These are phyloP conservation scores for Coregonus suidteri DNA, from an alignment of 2,797 vertebrate species.

Conservation along the genomic window DNA sequence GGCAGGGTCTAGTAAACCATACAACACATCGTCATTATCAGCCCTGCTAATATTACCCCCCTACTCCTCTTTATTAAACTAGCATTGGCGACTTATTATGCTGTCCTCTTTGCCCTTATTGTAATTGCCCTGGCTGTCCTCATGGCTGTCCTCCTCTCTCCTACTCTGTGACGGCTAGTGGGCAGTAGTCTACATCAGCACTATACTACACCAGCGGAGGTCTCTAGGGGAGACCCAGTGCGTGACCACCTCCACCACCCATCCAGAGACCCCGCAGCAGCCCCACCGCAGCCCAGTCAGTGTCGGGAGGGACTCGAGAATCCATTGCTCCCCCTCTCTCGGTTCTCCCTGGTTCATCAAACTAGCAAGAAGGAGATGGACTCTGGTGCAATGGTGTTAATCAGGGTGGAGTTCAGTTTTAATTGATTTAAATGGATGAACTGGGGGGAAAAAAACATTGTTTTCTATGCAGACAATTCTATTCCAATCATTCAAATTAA, in stretches of 20 bases:
- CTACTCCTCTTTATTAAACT: constrained; percentile 71
- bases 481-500: background rate
- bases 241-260: constrained; percentile 54
- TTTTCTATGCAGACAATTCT: background rate
- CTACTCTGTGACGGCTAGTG: constrained; percentile 21
- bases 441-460: background rate
- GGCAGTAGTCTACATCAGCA: constrained; percentile 8
- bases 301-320: constrained; percentile 54
- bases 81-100: constrained; percentile 73
- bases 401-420: background rate
- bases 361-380: background rate
- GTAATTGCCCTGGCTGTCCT: constrained; percentile 76
- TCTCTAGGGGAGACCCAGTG: constrained; percentile 41
- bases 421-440: constrained; percentile 4
- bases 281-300: constrained; percentile 63
- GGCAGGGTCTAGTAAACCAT: background rate
- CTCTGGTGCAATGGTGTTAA: background rate
- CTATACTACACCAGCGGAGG: constrained; percentile 59
- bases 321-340: constrained; percentile 15
- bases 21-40: constrained; percentile 42
- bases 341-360: constrained; percentile 1
- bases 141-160: constrained; percentile 45
- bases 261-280: constrained; percentile 43
- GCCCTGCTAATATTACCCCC: constrained; percentile 57
- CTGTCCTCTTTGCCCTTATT: constrained; percentile 70